Conservation (phyloP, 1,140 invertebrate genomes). For the Cataglyphis hispanica region DNA sequence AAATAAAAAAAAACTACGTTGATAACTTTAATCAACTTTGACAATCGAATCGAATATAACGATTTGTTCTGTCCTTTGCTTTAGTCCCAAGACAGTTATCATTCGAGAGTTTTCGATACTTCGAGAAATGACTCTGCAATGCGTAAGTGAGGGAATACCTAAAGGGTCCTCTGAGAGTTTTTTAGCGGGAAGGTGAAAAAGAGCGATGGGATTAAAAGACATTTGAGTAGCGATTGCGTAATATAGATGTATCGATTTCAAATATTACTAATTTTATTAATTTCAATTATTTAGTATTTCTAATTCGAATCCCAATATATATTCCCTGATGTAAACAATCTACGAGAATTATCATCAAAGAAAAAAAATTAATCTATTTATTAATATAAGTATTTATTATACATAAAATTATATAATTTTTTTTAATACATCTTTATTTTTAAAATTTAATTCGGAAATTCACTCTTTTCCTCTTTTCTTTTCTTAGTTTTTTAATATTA, state of each 20-base stretch:
- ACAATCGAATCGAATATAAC: slow-evolving; percentile 31
- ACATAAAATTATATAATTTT: background rate
- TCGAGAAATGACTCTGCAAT: slow-evolving; percentile 49
- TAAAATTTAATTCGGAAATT: slow-evolving; percentile 3
- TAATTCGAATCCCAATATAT: background rate
- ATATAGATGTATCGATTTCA: background rate
- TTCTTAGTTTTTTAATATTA: background rate
- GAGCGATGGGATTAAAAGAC: background rate
- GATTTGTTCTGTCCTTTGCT: slow-evolving; percentile 16
- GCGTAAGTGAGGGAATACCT: slow-evolving; percentile 57
- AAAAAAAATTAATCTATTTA: background rate
- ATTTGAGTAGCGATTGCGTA: background rate
- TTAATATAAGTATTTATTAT: background rate
- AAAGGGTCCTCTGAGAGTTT: slow-evolving; percentile 40
- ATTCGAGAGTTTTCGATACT: slow-evolving; percentile 19
- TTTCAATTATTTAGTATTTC: background rate
- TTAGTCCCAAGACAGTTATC: slow-evolving; percentile 25
- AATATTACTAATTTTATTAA: slow-evolving; percentile 30
- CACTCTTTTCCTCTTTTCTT: background rate
- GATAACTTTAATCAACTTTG: background rate
- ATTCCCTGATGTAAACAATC: background rate
- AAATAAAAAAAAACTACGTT: background rate
- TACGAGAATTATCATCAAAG: background rate
- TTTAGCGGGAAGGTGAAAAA: background rate
- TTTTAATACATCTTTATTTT: background rate